These are phyloP conservation scores for Neopelma chrysocephalum DNA, from an alignment of 2,797 vertebrate genomes.

Conservation along the genomic window DNA sequence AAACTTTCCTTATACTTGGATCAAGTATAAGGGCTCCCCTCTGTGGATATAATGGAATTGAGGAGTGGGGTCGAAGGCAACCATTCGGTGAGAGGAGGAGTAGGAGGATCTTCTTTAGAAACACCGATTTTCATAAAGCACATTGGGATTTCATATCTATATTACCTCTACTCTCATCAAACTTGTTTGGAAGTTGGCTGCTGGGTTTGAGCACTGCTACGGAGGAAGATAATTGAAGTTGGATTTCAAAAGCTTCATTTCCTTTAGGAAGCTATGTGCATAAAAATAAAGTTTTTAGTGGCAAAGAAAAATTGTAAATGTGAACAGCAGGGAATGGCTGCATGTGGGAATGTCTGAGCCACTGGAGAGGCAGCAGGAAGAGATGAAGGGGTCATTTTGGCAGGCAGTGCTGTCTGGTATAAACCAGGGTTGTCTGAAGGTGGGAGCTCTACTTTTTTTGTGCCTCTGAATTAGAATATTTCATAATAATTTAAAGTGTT, in stretches of 20 bases:
- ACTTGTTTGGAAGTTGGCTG: background rate
- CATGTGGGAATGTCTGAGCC: background rate
- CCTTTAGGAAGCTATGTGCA: background rate
- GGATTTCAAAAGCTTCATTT: background rate
- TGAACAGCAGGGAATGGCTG: background rate
- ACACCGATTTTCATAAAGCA: background rate
- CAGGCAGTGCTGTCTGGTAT: background rate
- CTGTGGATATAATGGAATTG: background rate
- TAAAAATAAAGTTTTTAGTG: background rate
- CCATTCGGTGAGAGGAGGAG: background rate
- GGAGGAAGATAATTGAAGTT: background rate
- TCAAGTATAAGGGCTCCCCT: background rate
- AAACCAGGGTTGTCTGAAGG: background rate
- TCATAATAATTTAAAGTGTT: background rate
- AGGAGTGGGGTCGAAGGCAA: background rate
- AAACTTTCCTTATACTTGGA: background rate
- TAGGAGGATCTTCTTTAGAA: background rate
- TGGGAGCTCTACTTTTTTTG: background rate
- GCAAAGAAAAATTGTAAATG: background rate
- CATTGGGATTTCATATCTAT: fast-evolving
- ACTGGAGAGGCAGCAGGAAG: background rate
- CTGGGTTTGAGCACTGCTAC: background rate
- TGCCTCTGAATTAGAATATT: background rate
- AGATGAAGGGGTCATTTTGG: background rate
- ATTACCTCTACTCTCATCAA: background rate